Evolutionary conservation across 1,140 invertebrate genomes (phyloP).

Genomic region (Monomorium pharaonis): DNA sequence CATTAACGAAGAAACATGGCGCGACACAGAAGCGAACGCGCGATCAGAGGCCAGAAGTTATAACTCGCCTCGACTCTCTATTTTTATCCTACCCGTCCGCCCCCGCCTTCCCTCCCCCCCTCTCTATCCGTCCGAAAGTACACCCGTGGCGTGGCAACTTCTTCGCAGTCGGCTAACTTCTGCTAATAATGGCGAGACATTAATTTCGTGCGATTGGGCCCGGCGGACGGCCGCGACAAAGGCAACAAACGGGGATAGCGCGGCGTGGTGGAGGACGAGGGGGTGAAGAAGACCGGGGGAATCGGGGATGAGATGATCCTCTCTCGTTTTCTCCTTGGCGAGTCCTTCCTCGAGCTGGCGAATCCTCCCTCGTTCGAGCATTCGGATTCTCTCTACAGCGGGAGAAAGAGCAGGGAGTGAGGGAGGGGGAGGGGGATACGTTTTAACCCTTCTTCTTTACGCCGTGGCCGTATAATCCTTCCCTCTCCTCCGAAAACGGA

Average conservation of each 20-base stretch:
- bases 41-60: conserved; percentile 55
- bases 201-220: conserved; percentile 83
- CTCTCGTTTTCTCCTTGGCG: conserved; percentile 44
- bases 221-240: conserved; percentile 74
- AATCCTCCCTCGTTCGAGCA: conserved; percentile 42
- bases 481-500: conserved; percentile 49
- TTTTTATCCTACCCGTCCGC: conserved; percentile 41
- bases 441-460: conserved; percentile 74
- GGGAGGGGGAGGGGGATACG: background rate
- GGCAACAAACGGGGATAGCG: conserved; percentile 27
- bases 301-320: conserved; percentile 45
- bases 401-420: background rate
- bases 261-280: conserved; percentile 38
- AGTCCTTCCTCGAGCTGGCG: background rate
- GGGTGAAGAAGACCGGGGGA: conserved; percentile 12
- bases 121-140: conserved; percentile 24
- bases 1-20: conserved; percentile 82
- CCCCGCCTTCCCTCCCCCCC: too few relatives aligned
- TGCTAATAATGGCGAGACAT: conserved; percentile 82
- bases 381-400: conserved; percentile 62
- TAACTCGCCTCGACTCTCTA: conserved; percentile 60
- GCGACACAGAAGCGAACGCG: conserved; percentile 59
- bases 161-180: conserved; percentile 79
- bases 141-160: conserved; percentile 52
- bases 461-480: conserved; percentile 60